Conservation (phyloP, 1,140 invertebrate genomes). For the Penaeus japonicus region DNA sequence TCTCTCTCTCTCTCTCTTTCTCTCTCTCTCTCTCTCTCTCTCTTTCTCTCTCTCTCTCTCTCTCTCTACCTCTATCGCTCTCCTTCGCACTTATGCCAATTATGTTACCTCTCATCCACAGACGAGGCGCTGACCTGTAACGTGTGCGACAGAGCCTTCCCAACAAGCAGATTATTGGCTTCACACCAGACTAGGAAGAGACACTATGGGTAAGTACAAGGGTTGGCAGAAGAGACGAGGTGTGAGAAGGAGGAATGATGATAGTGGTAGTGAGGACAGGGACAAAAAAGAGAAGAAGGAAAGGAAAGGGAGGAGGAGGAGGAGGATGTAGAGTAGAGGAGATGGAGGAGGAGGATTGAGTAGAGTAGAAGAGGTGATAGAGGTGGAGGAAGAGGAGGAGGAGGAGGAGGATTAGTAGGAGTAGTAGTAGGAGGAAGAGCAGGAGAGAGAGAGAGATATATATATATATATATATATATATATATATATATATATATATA, state of each 20-base stretch:
- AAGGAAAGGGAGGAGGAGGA: not conserved
- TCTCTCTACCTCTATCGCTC: not conserved
- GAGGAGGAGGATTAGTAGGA: not conserved
- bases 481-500: too few relatives aligned
- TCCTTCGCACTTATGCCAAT: not conserved
- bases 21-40: not conserved
- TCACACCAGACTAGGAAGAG: constrained; percentile 45
- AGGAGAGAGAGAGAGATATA: too few relatives aligned
- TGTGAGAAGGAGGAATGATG: too few relatives aligned
- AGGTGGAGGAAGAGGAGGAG: not conserved
- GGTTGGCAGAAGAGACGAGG: not conserved
- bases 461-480: too few relatives aligned
- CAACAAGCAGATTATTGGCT: constrained; percentile 10
- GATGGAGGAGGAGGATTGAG: not conserved
- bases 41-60: not conserved
- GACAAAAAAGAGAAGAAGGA: not conserved
- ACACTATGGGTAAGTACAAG: constrained; percentile 33
- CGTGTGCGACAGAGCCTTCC: constrained; percentile 31
- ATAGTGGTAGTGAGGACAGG: not conserved
- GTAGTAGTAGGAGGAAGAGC: too few relatives aligned
- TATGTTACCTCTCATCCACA: not conserved
- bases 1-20: too few relatives aligned
- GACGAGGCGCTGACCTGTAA: constrained; percentile 37
- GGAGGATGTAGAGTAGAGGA: not conserved
- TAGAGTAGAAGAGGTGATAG: too few relatives aligned